A percentile compares a stretch with the other conserved stretches of the same genome.
phyloP scores from a whole-genome alignment of 2,888 invertebrate genomes.

The Eudemis profundana region DNA sequence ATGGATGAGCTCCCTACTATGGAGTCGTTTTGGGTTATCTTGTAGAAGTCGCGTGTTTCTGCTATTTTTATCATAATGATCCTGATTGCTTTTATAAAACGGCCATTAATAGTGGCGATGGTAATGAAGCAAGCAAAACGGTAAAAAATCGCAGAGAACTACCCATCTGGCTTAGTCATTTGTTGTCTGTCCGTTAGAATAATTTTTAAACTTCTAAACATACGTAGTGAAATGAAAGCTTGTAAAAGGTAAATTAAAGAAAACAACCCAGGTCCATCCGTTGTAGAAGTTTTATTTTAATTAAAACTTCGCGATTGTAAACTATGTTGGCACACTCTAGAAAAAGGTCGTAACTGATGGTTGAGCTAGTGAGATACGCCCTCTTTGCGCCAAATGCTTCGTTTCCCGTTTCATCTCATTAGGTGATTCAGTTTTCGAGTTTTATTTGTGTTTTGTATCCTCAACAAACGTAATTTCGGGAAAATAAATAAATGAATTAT shows the following conservation, averaged over 20 bases:
- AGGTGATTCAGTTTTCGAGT: slow-evolving; percentile 25
- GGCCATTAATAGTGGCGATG: too few species aligned
- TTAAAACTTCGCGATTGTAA: slow-evolving; percentile 26
- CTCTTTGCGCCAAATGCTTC: background rate
- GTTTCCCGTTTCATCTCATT: slow-evolving; percentile 20
- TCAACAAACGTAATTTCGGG: slow-evolving; percentile 12
- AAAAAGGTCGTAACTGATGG: background rate
- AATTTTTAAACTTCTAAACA: background rate
- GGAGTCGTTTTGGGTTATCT: too few species aligned
- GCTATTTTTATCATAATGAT: too few species aligned
- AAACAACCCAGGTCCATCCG: slow-evolving; percentile 18
- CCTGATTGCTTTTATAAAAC: too few species aligned
- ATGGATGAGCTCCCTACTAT: too few species aligned
- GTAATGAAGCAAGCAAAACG: too few species aligned
- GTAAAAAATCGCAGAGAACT: too few species aligned
- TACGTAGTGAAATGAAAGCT: background rate
- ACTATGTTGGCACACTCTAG: background rate
- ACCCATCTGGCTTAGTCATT: too few species aligned
- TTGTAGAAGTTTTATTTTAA: slow-evolving; percentile 28
- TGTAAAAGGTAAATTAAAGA: slow-evolving; percentile 18
- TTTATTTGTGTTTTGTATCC: slow-evolving; percentile 26
- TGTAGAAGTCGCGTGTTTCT: too few species aligned
- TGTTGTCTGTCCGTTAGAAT: too few species aligned
- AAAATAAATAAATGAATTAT: slow-evolving; percentile 14
- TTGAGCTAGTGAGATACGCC: background rate